Base-by-base conservation (phyloP, 2,113 vertebrate genomes). In the Tachysurus vachellii region DNA sequence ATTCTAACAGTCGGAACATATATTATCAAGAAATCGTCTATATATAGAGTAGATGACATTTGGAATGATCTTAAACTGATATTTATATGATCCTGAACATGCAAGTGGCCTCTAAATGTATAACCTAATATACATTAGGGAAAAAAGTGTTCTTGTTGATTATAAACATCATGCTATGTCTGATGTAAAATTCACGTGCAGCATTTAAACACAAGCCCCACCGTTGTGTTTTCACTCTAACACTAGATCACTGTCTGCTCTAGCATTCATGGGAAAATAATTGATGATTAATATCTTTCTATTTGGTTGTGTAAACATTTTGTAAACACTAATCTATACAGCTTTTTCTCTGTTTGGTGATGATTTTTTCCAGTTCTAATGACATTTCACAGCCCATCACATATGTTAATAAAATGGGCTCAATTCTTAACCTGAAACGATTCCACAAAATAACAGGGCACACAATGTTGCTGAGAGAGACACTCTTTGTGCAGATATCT, bases 401-500 rank as follows among this genome's bases (percentile, higher is more conserved):
- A 50, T 21, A 44, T 12, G 47, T 23, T 73, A 44, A 47, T 26
- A 16, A 77, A 77, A 53, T 53, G 0, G 9, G 10, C 4, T 50
- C 7, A 23, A 26, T n/a, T n/a, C 16, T 9, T 64, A 36, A 36
- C 36, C 36, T 36, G 36, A 9, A 47, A 64, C 47, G 62, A 61
- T n/a, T 53, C 7, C 5, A 17, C 23, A 28, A 28, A 61, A 42
- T 31, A 75, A 84, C 71, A 57, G 19, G 21, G 23, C 12, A 5
- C 42, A 75, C 23, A 23, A 11, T 56, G 57, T 47, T 8, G 19
- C 70, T 56, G 54, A 62, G 12, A 21, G 21, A n/a, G 4, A 28
- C 64, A n/a, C 26, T 59, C 31, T 62, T 54, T 56, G 56, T 86
- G 70, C 93, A 97, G 96, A 91, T 97, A 97, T 88, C 91, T 97